Percentiles rank a stretch among this genome's conserved stretches.
phyloP scores from a whole-genome alignment of 2,113 vertebrate genomes.

The Scomber japonicus region DNA sequence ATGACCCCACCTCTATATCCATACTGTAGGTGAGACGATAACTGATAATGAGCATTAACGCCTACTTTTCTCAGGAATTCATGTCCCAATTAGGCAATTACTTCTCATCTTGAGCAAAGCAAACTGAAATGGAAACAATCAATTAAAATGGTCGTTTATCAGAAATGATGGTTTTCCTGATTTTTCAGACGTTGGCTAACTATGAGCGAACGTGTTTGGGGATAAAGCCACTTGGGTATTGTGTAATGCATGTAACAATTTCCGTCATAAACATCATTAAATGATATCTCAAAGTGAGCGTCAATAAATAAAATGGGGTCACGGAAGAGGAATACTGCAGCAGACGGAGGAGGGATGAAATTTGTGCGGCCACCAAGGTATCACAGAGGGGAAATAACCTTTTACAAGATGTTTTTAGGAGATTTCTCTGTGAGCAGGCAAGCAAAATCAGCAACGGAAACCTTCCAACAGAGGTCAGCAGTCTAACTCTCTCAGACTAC shows the following conservation, averaged over 20 bases:
- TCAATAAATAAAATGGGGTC: conserved; percentile 47
- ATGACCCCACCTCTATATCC: too few relatives aligned
- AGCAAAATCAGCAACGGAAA: conserved; percentile 12
- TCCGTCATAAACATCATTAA: conserved; percentile 48
- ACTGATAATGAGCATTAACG: not conserved
- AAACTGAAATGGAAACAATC: conserved; percentile 28
- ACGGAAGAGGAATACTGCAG: not conserved
- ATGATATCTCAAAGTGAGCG: conserved; percentile 36
- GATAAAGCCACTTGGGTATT: conserved; percentile 14
- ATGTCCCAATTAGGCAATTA: conserved; percentile 6
- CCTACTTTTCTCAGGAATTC: not conserved
- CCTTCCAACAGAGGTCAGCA: not conserved
- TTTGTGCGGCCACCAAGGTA: not conserved
- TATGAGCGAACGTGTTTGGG: not conserved
- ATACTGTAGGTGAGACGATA: too few relatives aligned
- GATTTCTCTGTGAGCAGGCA: conserved; percentile 26
- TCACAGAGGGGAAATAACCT: not conserved
- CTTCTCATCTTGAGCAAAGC: conserved; percentile 13
- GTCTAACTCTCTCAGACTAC: conserved; percentile 27
- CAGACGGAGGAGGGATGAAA: conserved; percentile 21
- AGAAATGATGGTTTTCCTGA: not conserved
- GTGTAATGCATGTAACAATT: conserved; percentile 43
- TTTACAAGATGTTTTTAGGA: conserved; percentile 47
- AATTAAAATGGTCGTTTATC: conserved; percentile 14
- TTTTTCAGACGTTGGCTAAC: not conserved